Evolutionary conservation across 2,797 vertebrate genomes (phyloP).

Genomic region (Tapera naevia): DNA sequence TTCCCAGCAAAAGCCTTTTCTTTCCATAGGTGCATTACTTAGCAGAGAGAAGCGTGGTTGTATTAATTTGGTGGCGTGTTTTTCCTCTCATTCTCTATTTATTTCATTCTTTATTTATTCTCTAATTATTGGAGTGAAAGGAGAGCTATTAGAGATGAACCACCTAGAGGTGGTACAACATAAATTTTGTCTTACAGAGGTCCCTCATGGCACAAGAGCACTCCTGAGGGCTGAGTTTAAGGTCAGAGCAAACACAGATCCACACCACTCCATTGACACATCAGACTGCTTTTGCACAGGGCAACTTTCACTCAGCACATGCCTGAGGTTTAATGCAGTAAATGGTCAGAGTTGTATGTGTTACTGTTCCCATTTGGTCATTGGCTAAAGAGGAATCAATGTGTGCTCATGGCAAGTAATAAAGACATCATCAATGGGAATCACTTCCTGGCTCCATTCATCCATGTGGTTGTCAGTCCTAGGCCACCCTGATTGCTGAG

Average conservation of each 20-base stretch:
- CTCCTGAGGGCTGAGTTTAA: neutral
- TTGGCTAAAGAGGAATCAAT: neutral
- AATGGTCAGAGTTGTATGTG: neutral
- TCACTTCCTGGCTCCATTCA: neutral
- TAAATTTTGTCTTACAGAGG: neutral
- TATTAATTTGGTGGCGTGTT: neutral
- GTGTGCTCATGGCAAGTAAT: neutral
- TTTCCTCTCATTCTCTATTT: neutral
- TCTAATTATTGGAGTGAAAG: neutral
- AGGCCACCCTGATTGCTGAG: neutral
- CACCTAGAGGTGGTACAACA: too few species aligned
- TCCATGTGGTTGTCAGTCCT: neutral
- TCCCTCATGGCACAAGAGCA: neutral
- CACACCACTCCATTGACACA: neutral
- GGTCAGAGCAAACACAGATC: neutral
- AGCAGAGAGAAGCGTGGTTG: neutral
- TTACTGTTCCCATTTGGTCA: neutral
- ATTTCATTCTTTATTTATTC: neutral
- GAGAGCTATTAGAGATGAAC: neutral
- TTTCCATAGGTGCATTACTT: neutral
- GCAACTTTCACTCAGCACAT: neutral
- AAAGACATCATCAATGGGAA: neutral
- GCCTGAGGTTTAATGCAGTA: neutral
- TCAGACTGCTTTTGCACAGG: neutral
- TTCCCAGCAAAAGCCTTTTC: neutral